Evolutionary conservation across 2,113 vertebrate genomes (phyloP), one percentile per base, ranked within the genome.

Genomic region (Malaclemys terrapin): DNA sequence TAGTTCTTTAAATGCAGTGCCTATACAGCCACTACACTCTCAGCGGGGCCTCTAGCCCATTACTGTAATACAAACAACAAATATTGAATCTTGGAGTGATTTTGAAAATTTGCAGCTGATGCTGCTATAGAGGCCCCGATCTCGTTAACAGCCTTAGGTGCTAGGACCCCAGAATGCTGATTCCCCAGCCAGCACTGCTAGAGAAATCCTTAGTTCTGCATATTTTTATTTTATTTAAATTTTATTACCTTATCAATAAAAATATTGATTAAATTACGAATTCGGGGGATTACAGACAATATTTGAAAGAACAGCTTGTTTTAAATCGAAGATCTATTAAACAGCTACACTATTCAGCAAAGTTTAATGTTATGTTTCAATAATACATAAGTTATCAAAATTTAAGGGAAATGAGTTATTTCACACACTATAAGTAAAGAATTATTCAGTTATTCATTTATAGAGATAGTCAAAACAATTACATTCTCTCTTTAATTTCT

Each of bases 141-240:
- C 82, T 84, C 87, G 89, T 88, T 93, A 84, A 91, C 88, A 93
- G 72, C 31, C 52, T 54, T 27, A 80, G 72, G 29, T 52, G n/a
- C 84, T 82, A 53, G 85, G 93, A 87, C 45, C 20, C 65, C 35
- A 42, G 20, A 89, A 82, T 13, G 20, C 53, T 85, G 53, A 82
- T 72, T 57, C 10, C 87, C 82, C 85, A 82, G 54, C 79, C 88
- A 91, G 42, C 53, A 87, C 65, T 47, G 10, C 62, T 65, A 17
- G 31, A 65, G 29, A 65, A 65, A 65, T 25, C 27, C 6, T 94
- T 84, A 2, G 1, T 49, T 35, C 75, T 85, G 72, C 10, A 22
- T 88, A 80, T 92, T 84, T 72, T 52, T 45, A 25, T 57, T 57
- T 56, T 72, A 76, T 75, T 88, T 50, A 53, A 38, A 82, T 38